A percentile compares a stretch with the other conserved stretches of the same genome.
phyloP scores from a whole-genome alignment of 2,888 invertebrate genomes.

The Chromoteleia sp. region DNA sequence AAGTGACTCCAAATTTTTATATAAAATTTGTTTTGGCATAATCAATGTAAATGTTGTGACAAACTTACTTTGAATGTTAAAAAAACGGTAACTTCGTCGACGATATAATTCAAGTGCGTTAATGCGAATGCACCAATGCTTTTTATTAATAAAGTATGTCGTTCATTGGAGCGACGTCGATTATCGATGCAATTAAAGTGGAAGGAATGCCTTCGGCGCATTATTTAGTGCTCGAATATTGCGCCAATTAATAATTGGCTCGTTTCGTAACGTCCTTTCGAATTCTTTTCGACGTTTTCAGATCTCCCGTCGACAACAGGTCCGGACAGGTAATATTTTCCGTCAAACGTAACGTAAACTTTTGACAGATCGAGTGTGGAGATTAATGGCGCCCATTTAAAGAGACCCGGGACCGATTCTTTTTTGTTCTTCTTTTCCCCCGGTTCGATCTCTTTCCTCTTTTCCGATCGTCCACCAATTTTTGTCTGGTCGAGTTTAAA shows the following conservation, averaged over 20 bases:
- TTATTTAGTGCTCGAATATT: conserved; percentile 35
- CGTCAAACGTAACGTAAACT: conserved; percentile 22
- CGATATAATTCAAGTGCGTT: conserved; percentile 7
- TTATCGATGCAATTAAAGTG: conserved; percentile 50
- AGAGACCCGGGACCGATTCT: background rate
- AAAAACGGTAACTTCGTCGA: background rate
- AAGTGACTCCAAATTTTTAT: no score
- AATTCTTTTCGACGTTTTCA: conserved; percentile 42
- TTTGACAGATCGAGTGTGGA: conserved; percentile 43
- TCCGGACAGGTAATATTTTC: conserved; percentile 39
- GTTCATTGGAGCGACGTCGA: conserved; percentile 29
- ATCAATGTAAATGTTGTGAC: no score
- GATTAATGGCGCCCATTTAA: conserved; percentile 38
- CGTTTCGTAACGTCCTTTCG: conserved; percentile 47
- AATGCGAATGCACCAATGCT: background rate
- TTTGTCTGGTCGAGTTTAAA: conserved; percentile 16
- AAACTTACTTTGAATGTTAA: background rate
- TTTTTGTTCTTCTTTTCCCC: background rate
- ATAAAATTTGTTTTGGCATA: no score
- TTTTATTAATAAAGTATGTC: conserved; percentile 41
- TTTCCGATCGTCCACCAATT: background rate
- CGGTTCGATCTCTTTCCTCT: background rate
- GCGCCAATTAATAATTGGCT: conserved; percentile 54
- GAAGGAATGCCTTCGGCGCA: conserved; percentile 21
- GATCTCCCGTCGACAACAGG: conserved; percentile 25